Evolutionary conservation across 1,140 invertebrate genomes (phyloP), one percentile per base, ranked within the genome.

Genomic region (Drosophila melanica): DNA sequence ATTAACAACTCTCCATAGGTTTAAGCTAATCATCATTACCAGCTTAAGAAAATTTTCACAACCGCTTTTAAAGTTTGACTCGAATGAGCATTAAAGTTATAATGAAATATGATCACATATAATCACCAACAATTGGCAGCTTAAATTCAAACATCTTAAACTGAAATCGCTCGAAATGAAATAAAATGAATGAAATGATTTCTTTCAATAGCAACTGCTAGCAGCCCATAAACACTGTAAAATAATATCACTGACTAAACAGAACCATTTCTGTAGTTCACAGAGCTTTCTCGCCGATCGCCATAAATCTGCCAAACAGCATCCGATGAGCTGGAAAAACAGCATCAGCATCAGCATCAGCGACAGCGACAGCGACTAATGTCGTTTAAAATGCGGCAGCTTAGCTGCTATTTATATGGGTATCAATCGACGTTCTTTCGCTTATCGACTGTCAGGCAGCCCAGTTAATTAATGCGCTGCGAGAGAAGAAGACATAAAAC

Each of bases 351-450:
- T 14, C 37, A 14, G 3, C 10, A 23, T n/a, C 37, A 16, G 4
- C 10, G 35, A 20, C 54, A 44, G 44, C 44, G 57, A 66, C 76
- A 48, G 44, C 60, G 48, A 74, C 81, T 64, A 84, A 74, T 84
- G 73, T 55, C 80, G 75, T 79, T 79, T 84, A 73, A 79, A 77
- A 74, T 59, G 77, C 66, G 65, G 62, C 81, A 81, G 69, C 59
- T 85, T 81, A 58, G 82, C 66, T 86, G 81, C 81, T 53, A 85
- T 84, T 84, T 85, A 80, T 77, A 85, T 80, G 77, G 80, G 77
- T 80, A 80, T 84, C 78, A 73, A 81, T 75, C 66, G 78, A 64
- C 12, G 78, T 62, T 81, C 45, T 59, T 48, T 79, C 58, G 74
- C 44, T 81, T 73, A 77, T 72, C 71, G 48, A 68, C 48, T 75